These are phyloP conservation scores for Bombus vancouverensis DNA, from an alignment of 1,140 invertebrate genomes.

Conservation along the genomic window DNA sequence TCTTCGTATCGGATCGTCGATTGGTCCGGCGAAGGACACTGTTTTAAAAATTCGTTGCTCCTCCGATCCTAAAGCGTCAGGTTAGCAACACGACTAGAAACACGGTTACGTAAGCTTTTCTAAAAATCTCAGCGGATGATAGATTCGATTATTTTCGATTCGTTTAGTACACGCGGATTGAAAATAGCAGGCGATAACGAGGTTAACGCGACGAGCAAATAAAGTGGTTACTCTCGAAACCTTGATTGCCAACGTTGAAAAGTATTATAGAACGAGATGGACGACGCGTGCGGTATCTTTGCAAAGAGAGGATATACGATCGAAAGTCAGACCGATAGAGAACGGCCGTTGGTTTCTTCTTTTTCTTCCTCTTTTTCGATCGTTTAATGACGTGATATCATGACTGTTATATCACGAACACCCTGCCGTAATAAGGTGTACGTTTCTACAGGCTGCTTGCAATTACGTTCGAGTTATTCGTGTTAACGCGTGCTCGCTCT, in stretches of 20 bases:
- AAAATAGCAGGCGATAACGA: background rate
- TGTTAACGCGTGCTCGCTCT: background rate
- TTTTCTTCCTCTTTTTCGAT: background rate
- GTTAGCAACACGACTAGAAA: too few relatives aligned
- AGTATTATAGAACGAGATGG: background rate
- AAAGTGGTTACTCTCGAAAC: background rate
- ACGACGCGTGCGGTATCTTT: background rate
- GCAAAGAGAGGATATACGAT: background rate
- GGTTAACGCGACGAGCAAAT: background rate
- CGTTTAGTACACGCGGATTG: background rate
- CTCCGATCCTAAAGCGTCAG: too few relatives aligned
- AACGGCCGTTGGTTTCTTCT: background rate
- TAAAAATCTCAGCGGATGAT: background rate
- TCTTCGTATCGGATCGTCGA: too few relatives aligned
- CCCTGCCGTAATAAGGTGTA: background rate
- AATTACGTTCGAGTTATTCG: background rate
- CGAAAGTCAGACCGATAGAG: background rate
- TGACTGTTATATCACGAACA: slow-evolving; percentile 12
- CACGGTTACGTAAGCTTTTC: background rate
- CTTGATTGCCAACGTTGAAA: background rate
- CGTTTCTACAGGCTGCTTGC: background rate
- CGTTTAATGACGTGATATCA: slow-evolving; percentile 11
- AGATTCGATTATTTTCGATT: background rate
- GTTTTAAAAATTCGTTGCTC: too few relatives aligned
- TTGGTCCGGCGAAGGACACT: too few relatives aligned